phyloP scores from a whole-genome alignment of 2,888 invertebrate genomes.

The Chaetogeoica ovagalla region DNA sequence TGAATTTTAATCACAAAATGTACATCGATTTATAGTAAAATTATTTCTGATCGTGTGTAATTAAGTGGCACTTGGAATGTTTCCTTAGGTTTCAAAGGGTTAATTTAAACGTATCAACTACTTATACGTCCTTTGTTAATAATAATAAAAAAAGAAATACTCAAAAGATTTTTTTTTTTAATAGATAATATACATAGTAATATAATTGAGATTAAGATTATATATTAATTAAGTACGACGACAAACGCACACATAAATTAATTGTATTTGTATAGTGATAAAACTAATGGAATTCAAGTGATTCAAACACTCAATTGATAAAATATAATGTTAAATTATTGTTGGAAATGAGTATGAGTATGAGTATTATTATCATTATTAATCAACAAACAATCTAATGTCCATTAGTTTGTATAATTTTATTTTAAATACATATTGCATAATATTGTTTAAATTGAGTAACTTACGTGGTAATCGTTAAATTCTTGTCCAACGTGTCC shows the following conservation, averaged over 20 bases:
- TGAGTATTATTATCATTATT: too few species aligned
- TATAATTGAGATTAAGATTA: conserved; percentile 14
- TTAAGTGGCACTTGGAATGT: too few species aligned
- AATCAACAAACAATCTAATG: neutral
- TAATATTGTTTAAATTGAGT: neutral
- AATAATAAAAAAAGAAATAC: conserved; percentile 5
- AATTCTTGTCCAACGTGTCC: conserved; percentile 58
- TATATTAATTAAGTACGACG: conserved; percentile 9
- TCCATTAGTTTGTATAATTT: conserved; percentile 1
- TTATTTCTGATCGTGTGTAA: too few species aligned
- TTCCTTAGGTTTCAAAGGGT: neutral
- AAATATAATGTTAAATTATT: neutral
- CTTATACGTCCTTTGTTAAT: neutral
- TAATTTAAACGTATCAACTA: too few species aligned
- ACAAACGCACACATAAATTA: neutral
- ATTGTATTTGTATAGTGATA: neutral
- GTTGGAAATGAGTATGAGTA: too few species aligned
- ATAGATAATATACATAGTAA: conserved; percentile 23
- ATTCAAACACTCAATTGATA: conserved; percentile 26
- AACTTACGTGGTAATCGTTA: conserved; percentile 82
- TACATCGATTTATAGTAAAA: too few species aligned
- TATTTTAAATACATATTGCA: neutral
- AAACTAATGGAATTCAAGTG: neutral
- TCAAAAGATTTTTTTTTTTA: neutral
- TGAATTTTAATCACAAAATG: too few species aligned